Conservation (phyloP, 2,797 vertebrate species). For the Gallirallus australis region DNA sequence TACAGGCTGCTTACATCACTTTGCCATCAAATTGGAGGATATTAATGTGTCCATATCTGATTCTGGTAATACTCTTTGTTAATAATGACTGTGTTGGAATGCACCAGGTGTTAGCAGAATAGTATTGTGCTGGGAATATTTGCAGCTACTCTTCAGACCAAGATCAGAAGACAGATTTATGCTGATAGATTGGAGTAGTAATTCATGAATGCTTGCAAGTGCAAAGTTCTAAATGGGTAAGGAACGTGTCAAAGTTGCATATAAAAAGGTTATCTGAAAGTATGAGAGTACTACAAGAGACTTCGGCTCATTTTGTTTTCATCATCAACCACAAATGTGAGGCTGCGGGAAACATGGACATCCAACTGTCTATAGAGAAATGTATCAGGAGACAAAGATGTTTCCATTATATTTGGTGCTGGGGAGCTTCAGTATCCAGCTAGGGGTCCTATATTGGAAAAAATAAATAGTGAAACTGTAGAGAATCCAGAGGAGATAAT, state of each 20-base stretch:
- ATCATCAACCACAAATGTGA: not conserved
- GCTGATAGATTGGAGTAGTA: not conserved
- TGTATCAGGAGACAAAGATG: not conserved
- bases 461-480: not conserved
- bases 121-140: not conserved
- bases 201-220: not conserved
- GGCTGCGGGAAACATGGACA: not conserved
- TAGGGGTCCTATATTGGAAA: not conserved
- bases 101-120: not conserved
- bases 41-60: not conserved
- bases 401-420: not conserved
- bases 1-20: not conserved
- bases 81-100: not conserved
- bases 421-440: not conserved
- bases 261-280: not conserved
- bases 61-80: not conserved
- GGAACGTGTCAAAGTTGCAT: not conserved
- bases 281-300: accelerated
- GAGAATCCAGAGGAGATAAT: not conserved
- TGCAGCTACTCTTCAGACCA: not conserved
- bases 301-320: not conserved
- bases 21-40: not conserved
- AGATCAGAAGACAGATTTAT: not conserved
- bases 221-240: not conserved
- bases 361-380: not conserved